phyloP scores from a whole-genome alignment of 2,888 invertebrate species.

The Rhingia rostrata region DNA sequence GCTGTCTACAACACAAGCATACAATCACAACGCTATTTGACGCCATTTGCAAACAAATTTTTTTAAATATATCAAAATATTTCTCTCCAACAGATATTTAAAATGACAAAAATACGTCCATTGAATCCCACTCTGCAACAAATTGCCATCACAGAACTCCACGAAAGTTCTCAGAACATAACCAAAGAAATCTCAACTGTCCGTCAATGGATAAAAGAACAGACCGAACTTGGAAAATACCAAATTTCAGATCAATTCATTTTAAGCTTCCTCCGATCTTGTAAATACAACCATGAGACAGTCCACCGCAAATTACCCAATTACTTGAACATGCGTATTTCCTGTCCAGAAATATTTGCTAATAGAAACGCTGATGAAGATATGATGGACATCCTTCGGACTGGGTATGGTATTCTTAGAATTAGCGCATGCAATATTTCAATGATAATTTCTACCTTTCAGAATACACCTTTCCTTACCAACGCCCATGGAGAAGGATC shows the following conservation, averaged over 20 bases:
- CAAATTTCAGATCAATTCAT: conserved; percentile 83
- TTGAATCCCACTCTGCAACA: conserved; percentile 70
- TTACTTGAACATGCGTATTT: conserved; percentile 84
- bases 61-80: too few relatives aligned
- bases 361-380: conserved; percentile 67
- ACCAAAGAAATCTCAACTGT: conserved; percentile 81
- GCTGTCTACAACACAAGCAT: too few relatives aligned
- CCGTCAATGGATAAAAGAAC: conserved; percentile 82
- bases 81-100: not conserved
- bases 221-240: conserved; percentile 79
- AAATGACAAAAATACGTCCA: conserved; percentile 71
- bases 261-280: conserved; percentile 83
- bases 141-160: conserved; percentile 81
- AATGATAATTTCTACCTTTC: not conserved
- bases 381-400: conserved; percentile 69
- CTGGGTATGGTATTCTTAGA: conserved; percentile 68
- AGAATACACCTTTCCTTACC: conserved; percentile 76
- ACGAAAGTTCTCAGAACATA: conserved; percentile 81
- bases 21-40: too few relatives aligned
- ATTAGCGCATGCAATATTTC: not conserved
- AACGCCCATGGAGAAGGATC: conserved; percentile 78
- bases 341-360: conserved; percentile 84
- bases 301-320: conserved; percentile 84
- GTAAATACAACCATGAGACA: conserved; percentile 83
- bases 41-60: too few relatives aligned